These are phyloP conservation scores for Pelodytes ibericus DNA, from an alignment of 2,797 vertebrate genomes.

Conservation along the genomic window DNA sequence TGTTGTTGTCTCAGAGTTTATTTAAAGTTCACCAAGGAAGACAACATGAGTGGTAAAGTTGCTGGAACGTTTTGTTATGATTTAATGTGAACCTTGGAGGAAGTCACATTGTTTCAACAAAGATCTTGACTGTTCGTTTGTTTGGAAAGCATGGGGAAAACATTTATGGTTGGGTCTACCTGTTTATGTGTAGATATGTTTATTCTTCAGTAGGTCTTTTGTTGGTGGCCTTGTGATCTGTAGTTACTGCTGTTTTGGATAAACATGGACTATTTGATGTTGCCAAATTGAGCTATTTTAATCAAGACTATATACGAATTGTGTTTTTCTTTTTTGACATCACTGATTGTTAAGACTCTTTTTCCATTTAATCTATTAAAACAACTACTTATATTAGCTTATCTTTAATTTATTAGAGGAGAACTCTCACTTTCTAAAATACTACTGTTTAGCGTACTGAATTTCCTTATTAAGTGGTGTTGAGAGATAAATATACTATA, in stretches of 20 bases:
- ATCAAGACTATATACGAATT: neutral
- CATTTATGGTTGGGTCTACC: conserved; percentile 2
- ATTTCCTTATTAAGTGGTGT: no score
- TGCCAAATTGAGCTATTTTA: neutral
- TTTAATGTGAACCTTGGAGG: neutral
- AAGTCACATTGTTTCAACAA: neutral
- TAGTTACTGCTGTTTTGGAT: neutral
- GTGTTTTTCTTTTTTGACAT: conserved; percentile 2
- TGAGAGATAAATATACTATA: no score
- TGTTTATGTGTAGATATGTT: neutral
- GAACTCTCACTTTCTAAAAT: no score
- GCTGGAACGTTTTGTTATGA: neutral
- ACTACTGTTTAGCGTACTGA: no score
- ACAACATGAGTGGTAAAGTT: neutral
- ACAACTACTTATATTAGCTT: no score
- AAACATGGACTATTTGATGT: neutral
- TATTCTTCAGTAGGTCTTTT: conserved; percentile 15
- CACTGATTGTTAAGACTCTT: neutral
- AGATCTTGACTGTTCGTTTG: neutral
- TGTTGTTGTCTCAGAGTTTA: neutral
- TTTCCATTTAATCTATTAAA: no score
- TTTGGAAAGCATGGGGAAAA: conserved; percentile 32
- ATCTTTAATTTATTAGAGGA: no score
- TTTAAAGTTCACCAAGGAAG: neutral
- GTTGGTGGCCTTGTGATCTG: neutral